Conservation (phyloP, 2,888 invertebrate genomes). For the Patella caerulea region DNA sequence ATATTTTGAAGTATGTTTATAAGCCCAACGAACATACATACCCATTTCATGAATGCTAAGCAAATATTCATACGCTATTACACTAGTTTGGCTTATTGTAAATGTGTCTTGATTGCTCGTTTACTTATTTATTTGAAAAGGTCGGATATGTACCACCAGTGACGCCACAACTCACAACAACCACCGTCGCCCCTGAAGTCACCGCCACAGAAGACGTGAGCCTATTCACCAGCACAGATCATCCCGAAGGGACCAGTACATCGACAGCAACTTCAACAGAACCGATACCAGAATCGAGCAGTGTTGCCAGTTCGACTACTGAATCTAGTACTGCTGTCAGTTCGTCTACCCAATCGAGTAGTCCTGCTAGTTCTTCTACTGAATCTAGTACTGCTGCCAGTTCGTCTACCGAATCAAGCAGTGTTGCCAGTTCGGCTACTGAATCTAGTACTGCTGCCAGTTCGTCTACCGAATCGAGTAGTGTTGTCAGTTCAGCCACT, state of each 20-base stretch:
- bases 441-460: too few relatives aligned
- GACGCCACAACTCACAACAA: not conserved
- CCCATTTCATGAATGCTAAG: too few relatives aligned
- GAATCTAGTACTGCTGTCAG: not conserved
- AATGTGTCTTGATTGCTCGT: too few relatives aligned
- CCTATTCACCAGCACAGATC: too few relatives aligned
- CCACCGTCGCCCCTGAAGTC: not conserved
- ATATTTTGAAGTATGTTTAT: too few relatives aligned
- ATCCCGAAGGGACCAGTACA: not conserved
- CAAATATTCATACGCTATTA: too few relatives aligned
- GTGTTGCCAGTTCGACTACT: not conserved
- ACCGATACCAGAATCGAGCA: not conserved
- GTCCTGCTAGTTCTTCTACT: not conserved
- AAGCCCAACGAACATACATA: too few relatives aligned
- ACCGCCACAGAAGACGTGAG: not conserved
- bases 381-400: not conserved
- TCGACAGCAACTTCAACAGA: not conserved
- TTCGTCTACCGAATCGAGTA: too few relatives aligned
- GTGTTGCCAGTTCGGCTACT: too few relatives aligned
- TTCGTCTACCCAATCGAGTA: not conserved
- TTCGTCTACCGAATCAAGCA: not conserved
- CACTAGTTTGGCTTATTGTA: too few relatives aligned
- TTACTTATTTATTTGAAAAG: too few relatives aligned
- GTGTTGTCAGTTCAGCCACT: too few relatives aligned
- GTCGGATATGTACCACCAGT: not conserved